Conservation (phyloP, 2,113 vertebrate species). For the Rhabdornis inornatus region DNA sequence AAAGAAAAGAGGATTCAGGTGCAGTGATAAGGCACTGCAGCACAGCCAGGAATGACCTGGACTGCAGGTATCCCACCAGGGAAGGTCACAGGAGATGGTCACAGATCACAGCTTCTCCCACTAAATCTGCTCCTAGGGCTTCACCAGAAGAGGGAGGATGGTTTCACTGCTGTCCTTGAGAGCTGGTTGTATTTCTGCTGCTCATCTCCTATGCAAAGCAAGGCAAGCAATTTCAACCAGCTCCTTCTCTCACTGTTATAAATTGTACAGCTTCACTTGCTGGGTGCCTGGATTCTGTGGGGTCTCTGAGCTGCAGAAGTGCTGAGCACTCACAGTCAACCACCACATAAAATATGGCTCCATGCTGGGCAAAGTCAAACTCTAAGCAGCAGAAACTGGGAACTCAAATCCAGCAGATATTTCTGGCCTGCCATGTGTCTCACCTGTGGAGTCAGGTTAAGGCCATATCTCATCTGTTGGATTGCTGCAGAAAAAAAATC, state of each 20-base stretch:
- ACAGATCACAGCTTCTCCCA: not conserved
- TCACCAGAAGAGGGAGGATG: not conserved
- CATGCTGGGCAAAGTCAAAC: not conserved
- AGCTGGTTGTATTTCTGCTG: slow-evolving; percentile 6
- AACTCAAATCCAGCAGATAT: not conserved
- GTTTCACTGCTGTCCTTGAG: not conserved
- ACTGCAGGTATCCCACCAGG: not conserved
- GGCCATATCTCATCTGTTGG: not conserved
- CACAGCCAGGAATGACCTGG: not conserved
- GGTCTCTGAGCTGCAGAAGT: not conserved
- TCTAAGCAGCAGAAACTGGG: not conserved
- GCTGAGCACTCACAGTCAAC: not conserved
- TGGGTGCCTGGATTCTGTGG: not conserved
- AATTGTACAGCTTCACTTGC: slow-evolving; percentile 12
- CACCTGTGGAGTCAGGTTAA: not conserved
- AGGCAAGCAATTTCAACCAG: slow-evolving; percentile 10
- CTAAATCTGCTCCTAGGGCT: not conserved
- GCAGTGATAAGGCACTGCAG: not conserved
- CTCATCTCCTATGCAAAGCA: slow-evolving; percentile 1
- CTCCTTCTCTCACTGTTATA: not conserved
- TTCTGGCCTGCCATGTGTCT: not conserved
- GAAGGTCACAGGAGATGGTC: not conserved
- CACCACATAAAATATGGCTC: not conserved
- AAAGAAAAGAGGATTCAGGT: not conserved
- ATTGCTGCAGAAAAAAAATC: not conserved